Evolutionary conservation across 2,113 vertebrate genomes (phyloP), one percentile per base, ranked within the genome.

Genomic region (Hippocampus mohnikei): DNA sequence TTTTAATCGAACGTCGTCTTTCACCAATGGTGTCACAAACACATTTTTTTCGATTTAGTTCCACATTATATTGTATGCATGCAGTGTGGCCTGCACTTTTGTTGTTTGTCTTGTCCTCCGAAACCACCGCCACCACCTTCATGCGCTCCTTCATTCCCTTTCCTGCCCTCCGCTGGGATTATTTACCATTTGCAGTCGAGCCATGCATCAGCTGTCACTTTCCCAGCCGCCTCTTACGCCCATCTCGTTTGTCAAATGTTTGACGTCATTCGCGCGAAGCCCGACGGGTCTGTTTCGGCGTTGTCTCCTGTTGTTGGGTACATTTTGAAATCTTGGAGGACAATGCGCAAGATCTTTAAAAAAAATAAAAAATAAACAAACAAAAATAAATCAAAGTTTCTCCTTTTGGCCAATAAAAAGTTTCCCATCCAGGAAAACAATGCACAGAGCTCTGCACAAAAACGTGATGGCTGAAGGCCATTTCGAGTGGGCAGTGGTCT

Each of bases 151-250:
- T 44, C 67, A 67, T 71, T 71, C 61, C 71, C 62, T 59, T 41
- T 66, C 73, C 44, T 40, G 21, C 58, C 46, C 69, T 73, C 71
- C 72, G 62, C 72, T 81, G 77, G 79, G 77, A 76, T 84, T 84
- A 72, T 88, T 78, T 81, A 79, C 72, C 77, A 56, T 78, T 69
- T 75, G 72, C 84, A 81, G 73, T 72, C 53, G 41, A 42, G 23
- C 11, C 52, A 58, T 25, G 77, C 67, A 75, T 81, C 75, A 77
- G 80, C 70, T 78, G 81, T 74, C 77, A 75, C 70, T 66, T 70
- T 23, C 13, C 25, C 70, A 71, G 70, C 23, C 55, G 13, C 21
- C 67, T 59, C 72, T 70, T 41, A 73, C 65, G 68, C 62, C 75
- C 53, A 66, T 69, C 67, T 58, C 20, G 3, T 71, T 60, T 70